Evolutionary conservation across 23 tunicate species (phyloP).

Genomic region (Diplosoma virens): DNA sequence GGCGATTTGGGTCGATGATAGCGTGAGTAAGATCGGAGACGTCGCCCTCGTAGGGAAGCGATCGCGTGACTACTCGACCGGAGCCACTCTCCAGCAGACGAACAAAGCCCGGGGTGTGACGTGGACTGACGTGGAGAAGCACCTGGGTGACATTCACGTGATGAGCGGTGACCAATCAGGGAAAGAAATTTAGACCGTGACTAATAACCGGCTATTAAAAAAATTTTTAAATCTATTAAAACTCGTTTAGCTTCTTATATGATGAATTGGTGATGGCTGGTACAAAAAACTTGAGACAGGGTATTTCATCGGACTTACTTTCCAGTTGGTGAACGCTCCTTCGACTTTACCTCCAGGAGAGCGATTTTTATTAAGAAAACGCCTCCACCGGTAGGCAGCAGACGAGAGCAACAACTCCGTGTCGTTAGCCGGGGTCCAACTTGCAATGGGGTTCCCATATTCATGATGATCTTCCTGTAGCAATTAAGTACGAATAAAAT

Average conservation of each 20-base stretch:
- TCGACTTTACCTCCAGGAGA: neutral
- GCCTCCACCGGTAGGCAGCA: slow-evolving; percentile 72
- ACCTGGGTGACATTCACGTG: slow-evolving; percentile 16
- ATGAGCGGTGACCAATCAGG: neutral
- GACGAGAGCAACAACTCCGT: slow-evolving; percentile 28
- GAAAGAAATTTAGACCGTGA: too few species aligned
- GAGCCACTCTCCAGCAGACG: slow-evolving; percentile 65
- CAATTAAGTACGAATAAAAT: neutral
- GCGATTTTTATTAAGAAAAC: slow-evolving; percentile 14
- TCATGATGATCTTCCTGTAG: slow-evolving; percentile 59
- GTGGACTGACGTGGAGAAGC: slow-evolving; percentile 45
- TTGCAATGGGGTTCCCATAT: slow-evolving; percentile 53
- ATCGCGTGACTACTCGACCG: slow-evolving; percentile 39
- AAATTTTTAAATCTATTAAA: neutral
- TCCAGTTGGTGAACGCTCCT: slow-evolving; percentile 73
- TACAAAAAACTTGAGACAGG: neutral
- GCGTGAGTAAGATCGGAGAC: slow-evolving; percentile 60
- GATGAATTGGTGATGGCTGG: neutral
- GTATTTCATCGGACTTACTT: slow-evolving; percentile 21
- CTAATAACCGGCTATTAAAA: neutral
- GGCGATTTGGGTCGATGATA: slow-evolving; percentile 47
- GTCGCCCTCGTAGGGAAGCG: slow-evolving; percentile 38
- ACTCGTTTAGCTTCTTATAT: neutral
- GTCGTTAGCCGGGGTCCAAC: slow-evolving; percentile 24
- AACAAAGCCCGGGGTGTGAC: slow-evolving; percentile 57